These are phyloP conservation scores for Toxotes chatareus DNA, from an alignment of 2,113 vertebrate genomes.

Conservation along the genomic window DNA sequence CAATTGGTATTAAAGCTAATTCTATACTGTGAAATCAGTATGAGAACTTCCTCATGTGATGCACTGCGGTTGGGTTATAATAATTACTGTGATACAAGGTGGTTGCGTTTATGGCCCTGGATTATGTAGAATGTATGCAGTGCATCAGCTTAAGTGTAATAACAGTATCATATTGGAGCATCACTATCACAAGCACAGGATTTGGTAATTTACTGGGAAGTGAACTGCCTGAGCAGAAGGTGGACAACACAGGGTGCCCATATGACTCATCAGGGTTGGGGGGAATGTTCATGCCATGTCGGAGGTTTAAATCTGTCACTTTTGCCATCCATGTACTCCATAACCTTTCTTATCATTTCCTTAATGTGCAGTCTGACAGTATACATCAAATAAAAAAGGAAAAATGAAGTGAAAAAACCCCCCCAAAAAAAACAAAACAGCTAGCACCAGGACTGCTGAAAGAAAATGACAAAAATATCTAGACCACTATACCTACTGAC, in stretches of 20 bases:
- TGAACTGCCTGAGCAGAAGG: slow-evolving; percentile 64
- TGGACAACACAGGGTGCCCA: slow-evolving; percentile 57
- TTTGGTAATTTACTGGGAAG: slow-evolving; percentile 31
- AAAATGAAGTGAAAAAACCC: neutral
- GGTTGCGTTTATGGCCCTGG: neutral
- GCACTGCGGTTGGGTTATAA: neutral
- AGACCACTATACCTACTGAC: neutral
- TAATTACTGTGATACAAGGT: neutral
- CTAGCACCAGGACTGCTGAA: no score
- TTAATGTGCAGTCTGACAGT: neutral
- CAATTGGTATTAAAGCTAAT: neutral
- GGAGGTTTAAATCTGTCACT: slow-evolving; percentile 46
- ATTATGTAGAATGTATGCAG: neutral
- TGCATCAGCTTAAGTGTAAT: neutral
- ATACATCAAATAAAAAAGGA: neutral
- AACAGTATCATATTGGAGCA: neutral
- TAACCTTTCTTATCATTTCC: slow-evolving; percentile 18
- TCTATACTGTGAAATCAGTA: neutral
- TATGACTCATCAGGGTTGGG: slow-evolving; percentile 55
- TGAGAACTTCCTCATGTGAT: neutral
- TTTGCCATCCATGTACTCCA: slow-evolving; percentile 1
- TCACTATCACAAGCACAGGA: neutral
- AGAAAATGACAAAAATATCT: neutral
- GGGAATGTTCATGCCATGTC: slow-evolving; percentile 36
- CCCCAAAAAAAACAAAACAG: neutral